Evolutionary conservation across 2,797 vertebrate species (phyloP).

Genomic region (Etheostoma nigrum): DNA sequence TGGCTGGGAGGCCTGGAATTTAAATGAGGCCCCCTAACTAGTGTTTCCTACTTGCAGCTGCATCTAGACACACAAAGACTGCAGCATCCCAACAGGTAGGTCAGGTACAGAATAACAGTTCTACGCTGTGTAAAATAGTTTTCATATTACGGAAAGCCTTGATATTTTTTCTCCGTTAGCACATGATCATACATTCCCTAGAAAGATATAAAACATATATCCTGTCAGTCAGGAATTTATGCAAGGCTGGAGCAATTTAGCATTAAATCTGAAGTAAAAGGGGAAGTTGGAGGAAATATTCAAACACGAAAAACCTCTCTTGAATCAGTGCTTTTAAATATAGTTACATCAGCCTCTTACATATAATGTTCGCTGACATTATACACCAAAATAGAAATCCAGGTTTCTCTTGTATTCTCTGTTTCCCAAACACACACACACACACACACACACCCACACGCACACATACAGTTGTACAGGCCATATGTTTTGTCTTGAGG

Average conservation of each 20-base stretch:
- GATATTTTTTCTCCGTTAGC: slow-evolving; percentile 24
- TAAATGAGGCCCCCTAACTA: slow-evolving; percentile 79
- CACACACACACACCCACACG: slow-evolving; percentile 28
- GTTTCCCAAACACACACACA: slow-evolving; percentile 36
- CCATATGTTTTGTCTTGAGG: slow-evolving; percentile 75
- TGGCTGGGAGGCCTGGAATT: slow-evolving; percentile 77
- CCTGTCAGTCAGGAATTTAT: slow-evolving; percentile 48
- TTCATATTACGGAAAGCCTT: slow-evolving; percentile 11
- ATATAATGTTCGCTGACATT: slow-evolving; percentile 66
- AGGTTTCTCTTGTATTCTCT: slow-evolving; percentile 33
- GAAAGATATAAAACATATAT: slow-evolving; percentile 31
- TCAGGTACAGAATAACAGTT: slow-evolving; percentile 7
- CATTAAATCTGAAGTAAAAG: slow-evolving; percentile 40
- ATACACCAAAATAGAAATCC: slow-evolving; percentile 66
- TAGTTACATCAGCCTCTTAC: slow-evolving; percentile 48
- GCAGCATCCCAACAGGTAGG: slow-evolving; percentile 66
- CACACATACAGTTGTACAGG: slow-evolving; percentile 46
- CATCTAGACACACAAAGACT: slow-evolving; percentile 54
- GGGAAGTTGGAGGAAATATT: slow-evolving; percentile 46
- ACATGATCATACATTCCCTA: slow-evolving; percentile 12
- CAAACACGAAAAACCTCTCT: slow-evolving; percentile 44
- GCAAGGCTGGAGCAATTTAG: slow-evolving; percentile 18
- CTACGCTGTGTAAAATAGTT: not conserved
- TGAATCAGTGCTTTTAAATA: slow-evolving; percentile 64
- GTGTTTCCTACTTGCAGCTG: slow-evolving; percentile 75